Evolutionary conservation across 2,797 vertebrate genomes (phyloP).

Genomic region (Neoniphon sammara): DNA sequence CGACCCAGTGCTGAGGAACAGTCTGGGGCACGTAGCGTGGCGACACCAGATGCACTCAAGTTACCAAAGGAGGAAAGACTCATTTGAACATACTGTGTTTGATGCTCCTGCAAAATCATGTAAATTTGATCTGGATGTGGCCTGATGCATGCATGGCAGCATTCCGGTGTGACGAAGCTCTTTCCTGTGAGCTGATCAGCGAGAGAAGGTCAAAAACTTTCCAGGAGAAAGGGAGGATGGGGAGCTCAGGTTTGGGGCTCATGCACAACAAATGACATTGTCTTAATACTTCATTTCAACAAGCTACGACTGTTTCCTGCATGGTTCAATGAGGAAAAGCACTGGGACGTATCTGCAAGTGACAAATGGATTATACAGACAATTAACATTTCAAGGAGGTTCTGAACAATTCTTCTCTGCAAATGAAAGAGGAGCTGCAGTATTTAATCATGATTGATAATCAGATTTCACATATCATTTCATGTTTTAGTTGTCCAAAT

Average conservation of each 20-base stretch:
- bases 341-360: slow-evolving; percentile 14
- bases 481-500: slow-evolving; percentile 14
- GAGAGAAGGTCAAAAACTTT: slow-evolving; percentile 7
- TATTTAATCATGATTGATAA: slow-evolving; percentile 61
- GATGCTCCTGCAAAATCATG: background rate
- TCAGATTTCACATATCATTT: slow-evolving; percentile 34
- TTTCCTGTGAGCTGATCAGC: background rate
- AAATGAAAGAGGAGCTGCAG: slow-evolving; percentile 52
- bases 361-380: slow-evolving; percentile 28
- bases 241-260: slow-evolving; percentile 4
- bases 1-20: slow-evolving; percentile 91
- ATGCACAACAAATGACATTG: slow-evolving; percentile 1
- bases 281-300: slow-evolving; percentile 27
- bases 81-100: slow-evolving; percentile 80
- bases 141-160: background rate
- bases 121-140: background rate
- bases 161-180: background rate
- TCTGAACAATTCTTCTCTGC: slow-evolving; percentile 47
- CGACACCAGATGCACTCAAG: slow-evolving; percentile 84
- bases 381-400: slow-evolving; percentile 40
- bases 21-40: slow-evolving; percentile 80
- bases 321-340: slow-evolving; percentile 15
- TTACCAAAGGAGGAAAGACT: slow-evolving; percentile 93
- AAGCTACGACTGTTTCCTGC: slow-evolving; percentile 28
- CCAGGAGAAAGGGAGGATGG: slow-evolving; percentile 13